A percentile compares a stretch with the other conserved stretches of the same genome.
Evolutionary conservation across 2,888 invertebrate genomes (phyloP).

Genomic region (Sinohyriopsis cumingii): DNA sequence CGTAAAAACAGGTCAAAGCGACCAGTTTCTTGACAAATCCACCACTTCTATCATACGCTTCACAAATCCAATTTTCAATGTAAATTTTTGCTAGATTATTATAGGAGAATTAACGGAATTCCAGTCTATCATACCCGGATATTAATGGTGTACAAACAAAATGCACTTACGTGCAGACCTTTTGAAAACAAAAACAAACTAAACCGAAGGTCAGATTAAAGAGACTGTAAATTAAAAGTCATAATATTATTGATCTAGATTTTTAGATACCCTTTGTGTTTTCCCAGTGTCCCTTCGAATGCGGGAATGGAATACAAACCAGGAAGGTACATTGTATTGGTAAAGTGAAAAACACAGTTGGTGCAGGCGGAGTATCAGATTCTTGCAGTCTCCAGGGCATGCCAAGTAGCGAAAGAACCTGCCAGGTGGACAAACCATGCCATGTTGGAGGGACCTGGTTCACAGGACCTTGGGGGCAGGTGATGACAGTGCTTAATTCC

Average conservation of each 20-base stretch:
- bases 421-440: constrained; percentile 28
- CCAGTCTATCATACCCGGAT: too few relatives aligned
- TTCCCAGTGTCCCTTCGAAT: constrained; percentile 65
- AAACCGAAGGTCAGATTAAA: too few relatives aligned
- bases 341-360: constrained; percentile 4
- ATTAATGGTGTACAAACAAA: too few relatives aligned
- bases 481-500: constrained; percentile 9
- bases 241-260: too few relatives aligned
- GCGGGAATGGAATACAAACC: constrained; percentile 64
- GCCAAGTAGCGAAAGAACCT: constrained; percentile 45
- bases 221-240: background rate
- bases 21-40: too few relatives aligned
- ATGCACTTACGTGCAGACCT: too few relatives aligned
- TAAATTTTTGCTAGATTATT: too few relatives aligned
- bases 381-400: constrained; percentile 33
- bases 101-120: too few relatives aligned
- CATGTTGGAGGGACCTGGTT: constrained; percentile 55
- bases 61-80: too few relatives aligned
- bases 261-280: background rate
- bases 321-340: constrained; percentile 40
- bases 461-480: constrained; percentile 57
- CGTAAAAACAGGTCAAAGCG: too few relatives aligned
- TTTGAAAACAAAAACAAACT: too few relatives aligned
- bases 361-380: constrained; percentile 27
- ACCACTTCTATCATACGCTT: too few relatives aligned